Evolutionary conservation across 2,113 vertebrate genomes (phyloP).

Genomic region (Cyanistes caeruleus): DNA sequence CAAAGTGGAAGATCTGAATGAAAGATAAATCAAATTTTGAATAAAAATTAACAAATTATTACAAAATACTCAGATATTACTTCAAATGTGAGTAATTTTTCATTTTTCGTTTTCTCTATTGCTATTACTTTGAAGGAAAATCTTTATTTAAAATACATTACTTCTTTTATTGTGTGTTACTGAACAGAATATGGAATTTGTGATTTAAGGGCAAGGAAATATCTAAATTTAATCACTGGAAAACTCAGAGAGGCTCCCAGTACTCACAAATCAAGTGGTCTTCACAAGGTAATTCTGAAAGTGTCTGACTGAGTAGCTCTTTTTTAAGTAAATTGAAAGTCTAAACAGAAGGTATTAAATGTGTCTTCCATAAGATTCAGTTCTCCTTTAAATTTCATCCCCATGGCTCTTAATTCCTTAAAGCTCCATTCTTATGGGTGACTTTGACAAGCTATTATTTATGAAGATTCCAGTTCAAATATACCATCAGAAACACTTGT

Average conservation of each 20-base stretch:
- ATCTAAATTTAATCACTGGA: background rate
- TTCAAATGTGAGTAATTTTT: background rate
- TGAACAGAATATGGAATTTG: background rate
- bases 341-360: background rate
- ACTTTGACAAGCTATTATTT: background rate
- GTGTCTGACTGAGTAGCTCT: background rate
- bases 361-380: background rate
- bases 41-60: background rate
- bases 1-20: background rate
- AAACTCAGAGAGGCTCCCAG: background rate
- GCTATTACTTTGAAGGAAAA: background rate
- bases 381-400: background rate
- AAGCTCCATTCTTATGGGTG: background rate
- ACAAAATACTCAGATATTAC: background rate
- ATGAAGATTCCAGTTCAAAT: background rate
- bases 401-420: background rate
- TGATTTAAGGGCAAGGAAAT: background rate
- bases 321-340: background rate
- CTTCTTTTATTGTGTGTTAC: background rate
- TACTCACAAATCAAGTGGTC: background rate
- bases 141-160: background rate
- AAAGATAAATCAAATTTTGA: background rate
- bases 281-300: background rate
- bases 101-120: background rate
- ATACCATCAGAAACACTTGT: background rate